phyloP scores from a whole-genome alignment of 1,140 invertebrate species.

The Leptonema lineaticorne region DNA sequence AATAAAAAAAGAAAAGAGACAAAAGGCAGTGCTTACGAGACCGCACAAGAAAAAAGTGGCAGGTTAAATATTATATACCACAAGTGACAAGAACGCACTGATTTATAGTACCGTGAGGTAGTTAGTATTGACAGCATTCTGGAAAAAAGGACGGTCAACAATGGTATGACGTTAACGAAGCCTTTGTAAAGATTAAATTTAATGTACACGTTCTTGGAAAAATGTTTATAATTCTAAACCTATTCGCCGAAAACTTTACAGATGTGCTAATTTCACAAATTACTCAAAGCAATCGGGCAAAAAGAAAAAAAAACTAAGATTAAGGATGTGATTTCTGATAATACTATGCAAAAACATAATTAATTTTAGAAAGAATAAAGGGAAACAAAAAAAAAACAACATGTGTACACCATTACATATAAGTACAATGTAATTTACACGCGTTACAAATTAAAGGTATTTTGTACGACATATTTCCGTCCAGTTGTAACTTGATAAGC shows the following conservation, averaged over 20 bases:
- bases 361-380: too few species aligned
- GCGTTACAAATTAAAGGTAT: too few species aligned
- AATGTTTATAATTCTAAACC: background rate
- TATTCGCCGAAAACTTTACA: background rate
- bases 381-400: too few species aligned
- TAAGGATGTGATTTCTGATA: too few species aligned
- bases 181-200: background rate
- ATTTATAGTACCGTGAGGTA: conserved; percentile 6
- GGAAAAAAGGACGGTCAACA: background rate
- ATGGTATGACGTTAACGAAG: conserved; percentile 11
- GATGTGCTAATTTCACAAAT: conserved; percentile 13
- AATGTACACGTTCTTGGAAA: background rate
- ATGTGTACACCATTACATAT: too few species aligned
- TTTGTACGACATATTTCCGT: too few species aligned
- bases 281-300: background rate
- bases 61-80: conserved; percentile 8
- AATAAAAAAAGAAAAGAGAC: background rate
- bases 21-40: background rate
- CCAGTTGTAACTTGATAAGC: too few species aligned
- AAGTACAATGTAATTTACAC: too few species aligned
- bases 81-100: conserved; percentile 5
- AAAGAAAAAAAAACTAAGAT: too few species aligned
- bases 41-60: background rate
- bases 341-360: too few species aligned
- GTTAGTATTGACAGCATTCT: conserved; percentile 6